Conservation (phyloP, 2,797 vertebrate species). For the Podarcis lilfordi region DNA sequence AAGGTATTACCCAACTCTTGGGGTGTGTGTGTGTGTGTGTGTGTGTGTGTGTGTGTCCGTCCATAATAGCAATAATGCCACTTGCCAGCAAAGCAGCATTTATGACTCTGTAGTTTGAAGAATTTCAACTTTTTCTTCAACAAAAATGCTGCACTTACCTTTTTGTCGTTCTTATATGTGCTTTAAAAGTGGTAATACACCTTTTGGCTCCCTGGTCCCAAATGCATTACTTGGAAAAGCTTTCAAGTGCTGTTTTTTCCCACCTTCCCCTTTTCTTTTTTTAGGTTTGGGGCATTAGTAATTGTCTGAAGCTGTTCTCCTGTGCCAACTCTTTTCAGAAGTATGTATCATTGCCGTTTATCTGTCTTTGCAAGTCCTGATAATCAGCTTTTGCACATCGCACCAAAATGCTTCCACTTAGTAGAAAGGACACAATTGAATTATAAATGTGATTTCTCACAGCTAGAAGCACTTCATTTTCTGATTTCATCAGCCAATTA, state of each 20-base stretch:
- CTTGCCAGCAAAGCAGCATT: background rate
- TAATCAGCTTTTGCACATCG: background rate
- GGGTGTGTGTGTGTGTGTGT: too few species aligned
- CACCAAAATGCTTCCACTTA: slow-evolving; percentile 21
- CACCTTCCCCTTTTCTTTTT: too few species aligned
- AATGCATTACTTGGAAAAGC: background rate
- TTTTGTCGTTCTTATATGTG: background rate
- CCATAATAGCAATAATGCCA: background rate
- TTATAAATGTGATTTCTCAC: slow-evolving; percentile 42
- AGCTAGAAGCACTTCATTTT: slow-evolving; percentile 36
- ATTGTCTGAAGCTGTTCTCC: background rate
- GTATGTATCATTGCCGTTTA: background rate
- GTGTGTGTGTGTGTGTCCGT: too few species aligned
- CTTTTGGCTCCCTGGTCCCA: background rate
- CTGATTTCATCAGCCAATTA: slow-evolving; percentile 27
- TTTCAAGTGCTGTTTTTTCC: background rate
- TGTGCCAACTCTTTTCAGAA: slow-evolving; percentile 3
- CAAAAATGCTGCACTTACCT: background rate
- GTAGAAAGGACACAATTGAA: slow-evolving; percentile 29
- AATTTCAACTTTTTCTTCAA: background rate
- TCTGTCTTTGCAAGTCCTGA: slow-evolving; percentile 7
- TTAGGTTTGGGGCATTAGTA: background rate
- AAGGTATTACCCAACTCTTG: too few species aligned
- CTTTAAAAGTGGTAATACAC: background rate
- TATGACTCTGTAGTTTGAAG: background rate